Conservation (phyloP, 2,797 vertebrate species). For the Sphenodon punctatus region DNA sequence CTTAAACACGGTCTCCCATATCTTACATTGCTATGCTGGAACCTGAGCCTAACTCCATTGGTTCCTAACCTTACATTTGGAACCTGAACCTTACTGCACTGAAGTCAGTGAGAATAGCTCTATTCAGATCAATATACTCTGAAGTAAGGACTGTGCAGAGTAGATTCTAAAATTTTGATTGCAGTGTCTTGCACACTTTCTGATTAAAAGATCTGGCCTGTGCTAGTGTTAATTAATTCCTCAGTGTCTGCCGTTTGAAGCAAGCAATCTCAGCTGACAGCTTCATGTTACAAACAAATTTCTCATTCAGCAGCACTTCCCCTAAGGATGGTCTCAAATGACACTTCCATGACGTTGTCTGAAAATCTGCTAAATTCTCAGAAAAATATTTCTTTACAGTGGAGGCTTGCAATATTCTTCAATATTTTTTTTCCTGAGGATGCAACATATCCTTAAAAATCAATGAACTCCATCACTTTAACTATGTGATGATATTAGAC, state of each 20-base stretch:
- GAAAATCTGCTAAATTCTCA: not conserved
- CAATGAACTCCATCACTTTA: not conserved
- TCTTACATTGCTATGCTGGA: not conserved
- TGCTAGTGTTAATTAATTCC: not conserved
- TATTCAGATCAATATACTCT: not conserved
- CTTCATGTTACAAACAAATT: not conserved
- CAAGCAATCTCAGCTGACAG: not conserved
- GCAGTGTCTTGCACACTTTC: not conserved
- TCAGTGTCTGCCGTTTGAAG: not conserved
- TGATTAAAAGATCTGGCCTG: not conserved
- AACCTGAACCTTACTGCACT: not conserved
- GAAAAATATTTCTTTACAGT: too few relatives aligned
- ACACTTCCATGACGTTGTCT: not conserved
- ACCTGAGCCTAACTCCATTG: too few relatives aligned
- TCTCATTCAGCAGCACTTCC: constrained; percentile 1
- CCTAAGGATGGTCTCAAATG: not conserved
- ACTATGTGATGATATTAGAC: not conserved
- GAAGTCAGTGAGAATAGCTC: not conserved
- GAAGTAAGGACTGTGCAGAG: not conserved
- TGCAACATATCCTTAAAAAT: not conserved
- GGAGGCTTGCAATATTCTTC: not conserved
- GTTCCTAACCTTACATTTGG: not conserved
- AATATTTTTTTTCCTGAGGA: not conserved
- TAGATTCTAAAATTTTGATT: too few relatives aligned
- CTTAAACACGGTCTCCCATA: not conserved